Conservation (phyloP, 2,797 vertebrate genomes). For the Sebastes kiyomatsui region DNA sequence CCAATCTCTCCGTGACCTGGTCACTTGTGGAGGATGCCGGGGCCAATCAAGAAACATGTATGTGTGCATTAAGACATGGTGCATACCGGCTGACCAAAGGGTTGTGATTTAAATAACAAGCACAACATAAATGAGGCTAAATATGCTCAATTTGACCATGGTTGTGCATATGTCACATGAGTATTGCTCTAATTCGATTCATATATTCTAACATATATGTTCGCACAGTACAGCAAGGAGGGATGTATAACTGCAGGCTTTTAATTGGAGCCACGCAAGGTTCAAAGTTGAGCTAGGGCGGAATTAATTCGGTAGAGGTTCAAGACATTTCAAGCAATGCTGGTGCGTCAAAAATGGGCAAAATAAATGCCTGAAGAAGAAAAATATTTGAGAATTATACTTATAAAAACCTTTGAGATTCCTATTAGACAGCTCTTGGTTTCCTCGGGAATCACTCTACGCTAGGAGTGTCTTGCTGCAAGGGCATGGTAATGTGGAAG, state of each 20-base stretch:
- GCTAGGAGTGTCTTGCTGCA: conserved; percentile 57
- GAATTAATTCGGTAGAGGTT: conserved; percentile 59
- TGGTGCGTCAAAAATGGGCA: conserved; percentile 52
- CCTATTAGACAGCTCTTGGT: conserved; percentile 60
- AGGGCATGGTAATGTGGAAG: conserved; percentile 42
- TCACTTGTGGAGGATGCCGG: conserved; percentile 68
- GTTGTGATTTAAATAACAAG: conserved; percentile 32
- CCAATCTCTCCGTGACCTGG: conserved; percentile 55
- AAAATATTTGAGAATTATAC: conserved; percentile 77
- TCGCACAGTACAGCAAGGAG: conserved; percentile 17
- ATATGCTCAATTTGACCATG: conserved; percentile 13
- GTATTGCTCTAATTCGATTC: neutral
- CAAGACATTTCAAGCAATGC: conserved; percentile 64
- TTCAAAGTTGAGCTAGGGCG: conserved; percentile 63
- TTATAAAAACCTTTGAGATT: conserved; percentile 69
- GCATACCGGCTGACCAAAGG: conserved; percentile 5
- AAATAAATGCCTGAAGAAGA: conserved; percentile 63
- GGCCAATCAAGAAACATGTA: conserved; percentile 50
- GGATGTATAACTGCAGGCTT: conserved; percentile 34
- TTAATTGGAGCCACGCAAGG: conserved; percentile 65
- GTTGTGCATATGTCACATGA: conserved; percentile 24
- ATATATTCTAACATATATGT: conserved; percentile 36
- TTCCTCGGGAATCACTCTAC: conserved; percentile 64
- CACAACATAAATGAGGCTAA: conserved; percentile 19
- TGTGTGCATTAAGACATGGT: conserved; percentile 31